Evolutionary conservation across 2,888 invertebrate species (phyloP).

Genomic region (Drosophila longiperda): DNA sequence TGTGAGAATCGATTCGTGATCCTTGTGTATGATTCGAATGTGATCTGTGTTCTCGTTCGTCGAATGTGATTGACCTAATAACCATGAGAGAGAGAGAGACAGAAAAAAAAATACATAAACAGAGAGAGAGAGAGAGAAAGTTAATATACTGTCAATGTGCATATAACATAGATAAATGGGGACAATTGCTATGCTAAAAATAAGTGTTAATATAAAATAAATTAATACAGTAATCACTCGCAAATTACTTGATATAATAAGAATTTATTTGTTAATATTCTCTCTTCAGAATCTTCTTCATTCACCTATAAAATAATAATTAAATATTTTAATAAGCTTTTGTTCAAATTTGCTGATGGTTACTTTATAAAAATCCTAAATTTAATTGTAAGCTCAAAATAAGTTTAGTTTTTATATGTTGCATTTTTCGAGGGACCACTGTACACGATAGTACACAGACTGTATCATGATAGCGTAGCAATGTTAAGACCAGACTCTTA

Average conservation of each 20-base stretch:
- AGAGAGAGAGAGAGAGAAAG: neutral
- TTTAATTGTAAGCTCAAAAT: neutral
- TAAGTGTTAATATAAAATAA: neutral
- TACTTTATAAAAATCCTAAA: neutral
- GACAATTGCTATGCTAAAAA: neutral
- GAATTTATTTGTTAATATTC: neutral
- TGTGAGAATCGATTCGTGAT: slow-evolving; percentile 98
- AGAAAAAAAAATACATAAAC: slow-evolving; percentile 5
- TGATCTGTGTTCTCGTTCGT: slow-evolving; percentile 87
- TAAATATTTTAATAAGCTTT: neutral
- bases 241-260: neutral
- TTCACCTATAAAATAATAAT: neutral
- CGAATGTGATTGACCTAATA: slow-evolving; percentile 68
- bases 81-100: neutral
- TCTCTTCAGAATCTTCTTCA: neutral
- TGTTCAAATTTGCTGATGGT: neutral
- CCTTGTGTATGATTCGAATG: slow-evolving; percentile 98
- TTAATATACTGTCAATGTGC: neutral
- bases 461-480: neutral
- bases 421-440: neutral
- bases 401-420: neutral
- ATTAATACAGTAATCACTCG: neutral
- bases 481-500: slow-evolving; percentile 11
- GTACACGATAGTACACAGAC: neutral
- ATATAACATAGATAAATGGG: neutral